These are phyloP conservation scores for Xiphydria camelus DNA, from an alignment of 2,888 invertebrate species.

Conservation along the genomic window DNA sequence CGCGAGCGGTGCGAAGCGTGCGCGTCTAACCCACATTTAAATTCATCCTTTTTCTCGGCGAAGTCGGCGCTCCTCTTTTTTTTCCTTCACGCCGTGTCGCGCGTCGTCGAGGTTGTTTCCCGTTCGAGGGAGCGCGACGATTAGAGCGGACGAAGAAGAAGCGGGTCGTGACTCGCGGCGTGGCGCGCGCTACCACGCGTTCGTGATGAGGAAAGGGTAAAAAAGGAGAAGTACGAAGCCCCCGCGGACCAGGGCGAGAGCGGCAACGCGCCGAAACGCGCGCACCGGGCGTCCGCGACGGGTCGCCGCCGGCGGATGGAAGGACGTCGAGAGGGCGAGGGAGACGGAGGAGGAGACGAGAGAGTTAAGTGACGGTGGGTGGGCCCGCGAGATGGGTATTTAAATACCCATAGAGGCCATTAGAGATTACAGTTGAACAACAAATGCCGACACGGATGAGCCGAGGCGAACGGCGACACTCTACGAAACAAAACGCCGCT, in stretches of 20 bases:
- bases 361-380: conserved; percentile 36
- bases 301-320: background rate
- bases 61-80: too few relatives aligned
- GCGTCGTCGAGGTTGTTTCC: too few relatives aligned
- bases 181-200: too few relatives aligned
- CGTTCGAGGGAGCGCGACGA: too few relatives aligned
- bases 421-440: conserved; percentile 42
- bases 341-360: conserved; percentile 6
- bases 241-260: background rate
- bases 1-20: too few relatives aligned
- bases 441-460: conserved; percentile 21
- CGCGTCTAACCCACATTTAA: too few relatives aligned
- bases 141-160: too few relatives aligned
- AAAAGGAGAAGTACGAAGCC: background rate
- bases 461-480: conserved; percentile 7
- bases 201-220: background rate
- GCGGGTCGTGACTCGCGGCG: too few relatives aligned
- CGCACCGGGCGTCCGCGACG: too few relatives aligned
- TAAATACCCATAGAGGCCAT: conserved; percentile 43
- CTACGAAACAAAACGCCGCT: conserved; percentile 7
- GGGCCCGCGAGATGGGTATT: conserved; percentile 40
- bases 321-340: background rate
- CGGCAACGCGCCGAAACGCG: background rate
- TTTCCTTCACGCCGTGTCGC: too few relatives aligned
- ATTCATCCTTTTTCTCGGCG: too few relatives aligned